Conservation (phyloP, 2,113 vertebrate genomes). For the Conger conger region DNA sequence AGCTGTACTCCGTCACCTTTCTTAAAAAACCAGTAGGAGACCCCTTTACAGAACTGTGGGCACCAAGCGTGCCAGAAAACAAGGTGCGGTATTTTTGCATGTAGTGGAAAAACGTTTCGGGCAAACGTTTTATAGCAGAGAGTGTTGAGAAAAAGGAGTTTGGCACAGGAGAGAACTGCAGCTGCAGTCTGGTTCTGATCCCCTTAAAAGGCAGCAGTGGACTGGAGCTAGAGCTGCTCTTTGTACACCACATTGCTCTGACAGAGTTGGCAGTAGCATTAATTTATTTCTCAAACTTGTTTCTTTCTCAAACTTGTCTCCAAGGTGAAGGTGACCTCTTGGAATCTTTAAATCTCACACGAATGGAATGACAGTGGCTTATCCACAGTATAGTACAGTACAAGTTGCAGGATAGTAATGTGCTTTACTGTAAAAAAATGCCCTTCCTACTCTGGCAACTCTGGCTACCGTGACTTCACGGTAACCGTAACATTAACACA, state of each 20-base stretch:
- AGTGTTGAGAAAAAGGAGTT: neutral
- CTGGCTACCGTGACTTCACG: no score
- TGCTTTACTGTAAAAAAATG: no score
- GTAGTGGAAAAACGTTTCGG: neutral
- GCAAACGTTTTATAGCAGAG: neutral
- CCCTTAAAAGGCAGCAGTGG: neutral
- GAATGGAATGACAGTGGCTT: neutral
- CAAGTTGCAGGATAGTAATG: no score
- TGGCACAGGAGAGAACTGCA: neutral
- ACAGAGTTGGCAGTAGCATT: neutral
- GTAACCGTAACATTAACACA: no score
- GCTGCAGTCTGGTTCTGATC: neutral
- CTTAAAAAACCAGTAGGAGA: neutral
- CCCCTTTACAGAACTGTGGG: neutral
- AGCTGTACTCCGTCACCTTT: neutral
- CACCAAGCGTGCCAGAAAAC: neutral
- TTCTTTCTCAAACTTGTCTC: neutral
- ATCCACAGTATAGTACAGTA: neutral
- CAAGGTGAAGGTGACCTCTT: neutral
- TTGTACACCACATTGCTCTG: neutral
- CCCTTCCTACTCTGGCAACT: no score
- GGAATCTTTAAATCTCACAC: neutral
- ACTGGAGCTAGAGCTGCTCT: neutral
- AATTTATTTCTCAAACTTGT: neutral
- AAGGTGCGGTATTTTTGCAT: neutral